Evolutionary conservation across 2,113 vertebrate genomes (phyloP).

Genomic region (Passer montanus): DNA sequence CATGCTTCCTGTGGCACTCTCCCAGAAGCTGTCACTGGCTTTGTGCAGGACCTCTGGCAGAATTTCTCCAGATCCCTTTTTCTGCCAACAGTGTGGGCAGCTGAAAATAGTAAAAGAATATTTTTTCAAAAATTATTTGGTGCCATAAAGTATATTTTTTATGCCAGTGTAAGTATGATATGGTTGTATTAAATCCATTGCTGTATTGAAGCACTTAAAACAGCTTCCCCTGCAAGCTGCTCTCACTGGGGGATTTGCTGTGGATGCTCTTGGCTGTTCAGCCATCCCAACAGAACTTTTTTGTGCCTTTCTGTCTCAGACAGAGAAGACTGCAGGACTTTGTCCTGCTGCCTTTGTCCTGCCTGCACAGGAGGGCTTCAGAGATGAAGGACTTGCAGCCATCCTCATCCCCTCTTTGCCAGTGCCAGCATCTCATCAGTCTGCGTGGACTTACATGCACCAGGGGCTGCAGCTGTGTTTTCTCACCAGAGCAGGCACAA

Average conservation of each 20-base stretch:
- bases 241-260: neutral
- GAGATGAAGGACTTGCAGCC: neutral
- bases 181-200: neutral
- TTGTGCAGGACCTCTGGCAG: neutral
- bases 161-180: neutral
- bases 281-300: neutral
- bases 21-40: neutral
- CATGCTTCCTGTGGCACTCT: neutral
- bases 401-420: neutral
- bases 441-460: neutral
- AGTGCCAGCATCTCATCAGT: neutral
- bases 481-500: neutral
- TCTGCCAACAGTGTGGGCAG: neutral
- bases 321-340: neutral
- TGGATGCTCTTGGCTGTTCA: neutral
- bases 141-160: neutral
- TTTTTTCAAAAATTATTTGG: neutral
- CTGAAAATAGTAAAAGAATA: neutral
- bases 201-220: neutral
- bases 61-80: neutral
- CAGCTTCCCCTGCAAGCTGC: neutral
- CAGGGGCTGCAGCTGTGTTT: neutral
- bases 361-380: neutral
- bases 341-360: neutral
- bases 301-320: neutral